These are phyloP conservation scores for Syrrhaptes paradoxus DNA, from an alignment of 2,113 vertebrate genomes.

Conservation along the genomic window DNA sequence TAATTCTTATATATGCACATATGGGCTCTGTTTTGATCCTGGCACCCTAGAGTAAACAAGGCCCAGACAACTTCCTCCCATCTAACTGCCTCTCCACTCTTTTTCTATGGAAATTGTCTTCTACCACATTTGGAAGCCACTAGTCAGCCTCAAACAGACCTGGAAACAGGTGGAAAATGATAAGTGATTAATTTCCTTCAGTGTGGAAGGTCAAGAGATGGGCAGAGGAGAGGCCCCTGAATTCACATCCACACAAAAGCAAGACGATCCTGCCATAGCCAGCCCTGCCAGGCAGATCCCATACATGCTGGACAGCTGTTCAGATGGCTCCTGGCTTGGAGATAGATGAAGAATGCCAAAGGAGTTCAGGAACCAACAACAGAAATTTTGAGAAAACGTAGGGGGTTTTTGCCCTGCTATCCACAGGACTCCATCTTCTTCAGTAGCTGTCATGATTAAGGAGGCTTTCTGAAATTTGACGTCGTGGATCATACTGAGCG, in stretches of 20 bases:
- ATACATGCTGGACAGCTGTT: background rate
- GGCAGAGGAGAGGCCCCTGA: background rate
- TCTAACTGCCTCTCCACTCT: background rate
- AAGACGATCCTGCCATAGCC: background rate
- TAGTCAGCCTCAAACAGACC: background rate
- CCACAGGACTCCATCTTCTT: background rate
- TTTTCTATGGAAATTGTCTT: background rate
- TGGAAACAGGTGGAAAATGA: background rate
- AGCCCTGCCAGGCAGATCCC: background rate
- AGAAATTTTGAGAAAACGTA: background rate
- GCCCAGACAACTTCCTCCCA: background rate
- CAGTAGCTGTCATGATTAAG: background rate
- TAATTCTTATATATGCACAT: background rate
- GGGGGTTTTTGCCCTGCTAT: background rate
- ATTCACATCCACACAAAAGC: background rate
- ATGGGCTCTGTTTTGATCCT: background rate
- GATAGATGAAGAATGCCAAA: fast-evolving
- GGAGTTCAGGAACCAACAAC: background rate
- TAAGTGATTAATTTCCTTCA: background rate
- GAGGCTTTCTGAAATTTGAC: background rate
- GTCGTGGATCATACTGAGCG: background rate
- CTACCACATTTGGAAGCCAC: background rate
- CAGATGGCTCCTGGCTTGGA: background rate
- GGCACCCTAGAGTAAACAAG: background rate
- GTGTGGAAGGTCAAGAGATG: background rate